Conservation (phyloP, 2,888 invertebrate species). For the Graphium colonna region DNA sequence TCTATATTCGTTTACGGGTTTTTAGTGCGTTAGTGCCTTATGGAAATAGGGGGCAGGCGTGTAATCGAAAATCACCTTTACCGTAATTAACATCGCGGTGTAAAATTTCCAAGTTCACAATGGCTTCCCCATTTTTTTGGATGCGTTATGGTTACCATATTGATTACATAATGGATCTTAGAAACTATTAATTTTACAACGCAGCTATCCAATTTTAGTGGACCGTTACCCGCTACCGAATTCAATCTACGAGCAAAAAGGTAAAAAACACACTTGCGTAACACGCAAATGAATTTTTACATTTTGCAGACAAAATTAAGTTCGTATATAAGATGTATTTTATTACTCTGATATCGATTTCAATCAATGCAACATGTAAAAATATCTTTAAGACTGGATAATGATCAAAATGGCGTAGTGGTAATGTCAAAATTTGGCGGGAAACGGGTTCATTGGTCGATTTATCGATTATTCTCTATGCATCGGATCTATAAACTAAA, state of each 20-base stretch:
- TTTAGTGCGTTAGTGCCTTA: slow-evolving; percentile 47
- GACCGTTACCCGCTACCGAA: not conserved
- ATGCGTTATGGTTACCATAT: slow-evolving; percentile 15
- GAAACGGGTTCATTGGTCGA: slow-evolving; percentile 51
- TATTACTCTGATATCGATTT: too few relatives aligned
- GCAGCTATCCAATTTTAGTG: not conserved
- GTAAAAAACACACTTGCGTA: too few relatives aligned
- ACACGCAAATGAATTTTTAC: too few relatives aligned
- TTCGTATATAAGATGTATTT: too few relatives aligned
- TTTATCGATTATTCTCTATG: slow-evolving; percentile 51
- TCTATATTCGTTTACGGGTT: slow-evolving; percentile 33
- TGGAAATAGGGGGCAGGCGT: slow-evolving; percentile 40
- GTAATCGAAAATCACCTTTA: slow-evolving; percentile 71
- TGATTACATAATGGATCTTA: slow-evolving; percentile 2
- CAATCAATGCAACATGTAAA: too few relatives aligned
- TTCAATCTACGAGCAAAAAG: not conserved
- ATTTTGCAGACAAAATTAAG: too few relatives aligned
- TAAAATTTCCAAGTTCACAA: slow-evolving; percentile 29
- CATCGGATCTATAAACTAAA: slow-evolving; percentile 62
- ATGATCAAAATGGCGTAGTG: slow-evolving; percentile 44
- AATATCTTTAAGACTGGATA: too few relatives aligned
- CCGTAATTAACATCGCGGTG: slow-evolving; percentile 48
- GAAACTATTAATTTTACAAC: not conserved
- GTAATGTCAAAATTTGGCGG: slow-evolving; percentile 37
- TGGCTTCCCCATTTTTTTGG: slow-evolving; percentile 34